These are phyloP conservation scores for Dicaeum eximium DNA, from an alignment of 2,113 vertebrate species.

Conservation along the genomic window DNA sequence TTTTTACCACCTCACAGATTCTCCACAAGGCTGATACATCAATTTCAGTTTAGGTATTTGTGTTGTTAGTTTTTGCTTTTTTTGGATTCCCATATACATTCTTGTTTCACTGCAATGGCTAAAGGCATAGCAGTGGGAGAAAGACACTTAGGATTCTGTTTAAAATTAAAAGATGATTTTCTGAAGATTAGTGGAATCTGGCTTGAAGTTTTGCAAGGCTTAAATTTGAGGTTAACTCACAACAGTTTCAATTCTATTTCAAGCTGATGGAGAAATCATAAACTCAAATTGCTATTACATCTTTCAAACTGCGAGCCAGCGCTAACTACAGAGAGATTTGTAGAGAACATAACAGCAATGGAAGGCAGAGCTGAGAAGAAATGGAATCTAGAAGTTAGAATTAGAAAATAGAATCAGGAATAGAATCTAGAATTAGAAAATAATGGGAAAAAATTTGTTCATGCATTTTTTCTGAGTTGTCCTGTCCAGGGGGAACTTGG, in stretches of 20 bases:
- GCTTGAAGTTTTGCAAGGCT: constrained; percentile 30
- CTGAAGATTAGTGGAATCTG: constrained; percentile 3
- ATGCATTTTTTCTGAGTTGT: background rate
- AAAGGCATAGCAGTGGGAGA: background rate
- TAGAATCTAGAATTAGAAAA: background rate
- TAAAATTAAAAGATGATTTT: background rate
- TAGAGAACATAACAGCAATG: constrained; percentile 18
- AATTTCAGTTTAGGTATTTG: background rate
- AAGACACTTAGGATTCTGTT: background rate
- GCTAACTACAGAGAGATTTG: constrained; percentile 35
- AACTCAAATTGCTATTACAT: constrained; percentile 54
- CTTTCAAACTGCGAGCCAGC: constrained; percentile 50
- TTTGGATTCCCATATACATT: background rate
- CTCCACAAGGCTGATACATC: background rate
- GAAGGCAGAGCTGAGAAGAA: background rate
- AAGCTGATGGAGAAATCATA: constrained; percentile 64
- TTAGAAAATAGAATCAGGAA: background rate
- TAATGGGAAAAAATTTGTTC: background rate
- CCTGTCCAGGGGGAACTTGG: background rate
- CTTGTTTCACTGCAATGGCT: background rate
- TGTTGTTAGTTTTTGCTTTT: background rate
- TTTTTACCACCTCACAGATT: background rate
- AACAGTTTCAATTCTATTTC: constrained; percentile 19
- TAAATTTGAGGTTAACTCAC: constrained; percentile 9
- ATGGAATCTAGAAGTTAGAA: background rate